Evolutionary conservation across 2,113 vertebrate species (phyloP).

Genomic region (Leiothrix lutea): DNA sequence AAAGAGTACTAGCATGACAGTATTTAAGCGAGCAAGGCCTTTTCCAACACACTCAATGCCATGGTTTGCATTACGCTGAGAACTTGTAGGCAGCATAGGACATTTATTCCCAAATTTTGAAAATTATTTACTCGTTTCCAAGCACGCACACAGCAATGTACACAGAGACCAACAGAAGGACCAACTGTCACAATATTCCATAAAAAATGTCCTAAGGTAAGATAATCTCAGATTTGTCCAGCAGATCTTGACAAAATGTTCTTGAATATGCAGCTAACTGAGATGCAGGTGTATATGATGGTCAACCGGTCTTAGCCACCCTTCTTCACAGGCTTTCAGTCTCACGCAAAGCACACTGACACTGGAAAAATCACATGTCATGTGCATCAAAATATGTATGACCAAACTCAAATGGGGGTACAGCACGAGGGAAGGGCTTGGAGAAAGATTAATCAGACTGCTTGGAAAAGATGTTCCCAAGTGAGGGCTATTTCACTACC

Average conservation of each 20-base stretch:
- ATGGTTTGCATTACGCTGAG: background rate
- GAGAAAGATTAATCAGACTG: background rate
- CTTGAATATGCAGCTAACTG: background rate
- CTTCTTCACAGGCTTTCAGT: conserved; percentile 10
- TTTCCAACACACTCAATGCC: background rate
- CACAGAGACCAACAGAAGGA: background rate
- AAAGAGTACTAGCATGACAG: background rate
- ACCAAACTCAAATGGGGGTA: background rate
- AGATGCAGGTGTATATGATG: background rate
- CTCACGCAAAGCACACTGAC: background rate
- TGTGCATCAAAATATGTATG: background rate
- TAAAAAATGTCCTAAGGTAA: background rate
- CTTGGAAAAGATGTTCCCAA: background rate
- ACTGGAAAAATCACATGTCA: background rate
- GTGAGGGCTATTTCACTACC: background rate
- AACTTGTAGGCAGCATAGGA: background rate
- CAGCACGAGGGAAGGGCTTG: background rate
- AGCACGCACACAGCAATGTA: background rate
- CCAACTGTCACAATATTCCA: background rate
- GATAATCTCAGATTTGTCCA: background rate
- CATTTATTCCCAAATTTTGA: background rate
- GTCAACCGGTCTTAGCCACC: background rate
- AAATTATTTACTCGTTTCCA: background rate
- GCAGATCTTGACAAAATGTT: background rate
- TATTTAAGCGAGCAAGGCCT: background rate